A percentile compares a stretch with the other conserved stretches of the same genome.
These are phyloP conservation scores for Catharus fuscescens DNA, from an alignment of 2,113 vertebrate genomes.

Conservation along the genomic window DNA sequence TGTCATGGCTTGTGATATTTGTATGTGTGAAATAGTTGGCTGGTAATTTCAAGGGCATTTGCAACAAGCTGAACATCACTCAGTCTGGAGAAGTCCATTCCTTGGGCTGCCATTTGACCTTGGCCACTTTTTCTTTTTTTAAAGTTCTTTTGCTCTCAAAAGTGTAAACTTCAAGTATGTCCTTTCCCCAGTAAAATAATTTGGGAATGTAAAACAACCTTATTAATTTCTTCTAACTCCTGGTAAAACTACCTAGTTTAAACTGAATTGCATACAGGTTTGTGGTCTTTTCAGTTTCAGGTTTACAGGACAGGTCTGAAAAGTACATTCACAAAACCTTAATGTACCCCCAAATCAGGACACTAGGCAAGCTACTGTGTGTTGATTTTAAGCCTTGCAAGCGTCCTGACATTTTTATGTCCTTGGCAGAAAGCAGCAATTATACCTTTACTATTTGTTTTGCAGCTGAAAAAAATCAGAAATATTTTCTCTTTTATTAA, in stretches of 20 bases:
- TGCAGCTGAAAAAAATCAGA: neutral
- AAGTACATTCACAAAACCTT: neutral
- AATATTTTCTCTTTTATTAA: conserved; percentile 31
- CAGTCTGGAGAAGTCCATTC: neutral
- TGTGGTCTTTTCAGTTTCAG: neutral
- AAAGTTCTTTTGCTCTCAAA: neutral
- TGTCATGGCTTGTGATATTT: neutral
- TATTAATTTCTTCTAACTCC: neutral
- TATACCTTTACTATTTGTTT: conserved; percentile 26
- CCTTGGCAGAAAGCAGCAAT: conserved; percentile 15
- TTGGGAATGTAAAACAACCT: neutral
- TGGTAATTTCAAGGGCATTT: neutral
- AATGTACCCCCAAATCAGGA: neutral
- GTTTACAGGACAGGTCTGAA: neutral
- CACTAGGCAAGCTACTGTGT: neutral
- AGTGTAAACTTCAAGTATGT: neutral
- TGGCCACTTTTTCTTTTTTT: neutral
- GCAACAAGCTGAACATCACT: neutral
- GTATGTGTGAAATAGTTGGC: neutral
- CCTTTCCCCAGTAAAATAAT: neutral
- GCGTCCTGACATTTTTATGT: conserved; percentile 1
- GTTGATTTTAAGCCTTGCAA: neutral
- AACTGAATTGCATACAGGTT: neutral
- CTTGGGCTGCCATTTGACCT: neutral
- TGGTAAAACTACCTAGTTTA: neutral